A percentile compares a stretch with the other conserved stretches of the same genome.
Conservation (phyloP, 2,888 invertebrate genomes). For the Euzophera pinguis region DNA sequence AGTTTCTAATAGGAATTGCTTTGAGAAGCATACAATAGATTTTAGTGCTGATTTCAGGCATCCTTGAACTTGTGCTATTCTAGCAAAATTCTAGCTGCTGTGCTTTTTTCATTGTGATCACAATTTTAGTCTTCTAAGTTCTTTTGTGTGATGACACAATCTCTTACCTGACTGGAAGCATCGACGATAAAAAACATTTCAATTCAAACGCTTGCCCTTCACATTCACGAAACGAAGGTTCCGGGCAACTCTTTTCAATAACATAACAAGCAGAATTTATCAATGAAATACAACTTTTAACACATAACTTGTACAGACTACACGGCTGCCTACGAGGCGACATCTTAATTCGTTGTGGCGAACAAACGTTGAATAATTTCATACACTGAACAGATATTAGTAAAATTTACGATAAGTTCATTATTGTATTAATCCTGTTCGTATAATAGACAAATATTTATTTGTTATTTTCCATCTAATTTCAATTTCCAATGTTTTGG, state of each 20-base stretch:
- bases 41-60: too few relatives aligned
- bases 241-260: slow-evolving; percentile 63
- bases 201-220: slow-evolving; percentile 53
- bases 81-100: too few relatives aligned
- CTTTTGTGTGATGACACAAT: too few relatives aligned
- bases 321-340: slow-evolving; percentile 68
- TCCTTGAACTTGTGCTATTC: too few relatives aligned
- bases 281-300: slow-evolving; percentile 59
- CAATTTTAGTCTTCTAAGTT: too few relatives aligned
- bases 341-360: slow-evolving; percentile 43
- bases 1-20: too few relatives aligned
- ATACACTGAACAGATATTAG: background rate
- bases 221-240: slow-evolving; percentile 54
- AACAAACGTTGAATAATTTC: background rate
- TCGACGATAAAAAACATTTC: slow-evolving; percentile 54
- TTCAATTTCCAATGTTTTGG: background rate
- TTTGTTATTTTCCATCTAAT: too few relatives aligned
- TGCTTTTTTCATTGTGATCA: too few relatives aligned
- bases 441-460: too few relatives aligned
- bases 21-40: too few relatives aligned
- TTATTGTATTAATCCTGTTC: too few relatives aligned
- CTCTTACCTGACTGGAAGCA: slow-evolving; percentile 66
- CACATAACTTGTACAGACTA: slow-evolving; percentile 61
- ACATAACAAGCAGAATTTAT: slow-evolving; percentile 68
- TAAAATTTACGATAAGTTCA: background rate